Evolutionary conservation across 2,888 invertebrate genomes (phyloP), one percentile per base, ranked within the genome.

Genomic region (Sarcophaga variegata): DNA sequence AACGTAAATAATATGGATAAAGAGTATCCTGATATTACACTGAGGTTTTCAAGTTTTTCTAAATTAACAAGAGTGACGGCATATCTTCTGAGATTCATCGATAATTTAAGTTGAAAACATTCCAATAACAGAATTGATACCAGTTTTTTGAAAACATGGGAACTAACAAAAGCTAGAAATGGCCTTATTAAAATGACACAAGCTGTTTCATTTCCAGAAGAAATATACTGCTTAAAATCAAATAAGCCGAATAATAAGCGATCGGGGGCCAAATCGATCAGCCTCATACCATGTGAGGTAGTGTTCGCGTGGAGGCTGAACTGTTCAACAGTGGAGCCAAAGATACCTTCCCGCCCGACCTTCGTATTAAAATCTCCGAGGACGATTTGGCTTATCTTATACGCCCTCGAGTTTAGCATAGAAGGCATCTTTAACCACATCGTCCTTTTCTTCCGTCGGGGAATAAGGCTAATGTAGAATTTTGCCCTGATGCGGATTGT

Each of bases 151-250:
- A 60, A 75, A 81, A 75, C 66, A 20, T 47, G 59, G 22, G 67
- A 74, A 60, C 54, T 75, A 69, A 75, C 17, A 1, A 45, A 8
- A 64, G 20, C 63, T n/a, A 47, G 2, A 22, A 25, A 75, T 10
- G 22, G 54, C 3, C 63, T 81, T 8, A 76, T 76, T 20, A 70
- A 81, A 63, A 17, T 74, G 20, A 70, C 81, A 22, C 70, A 81
- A 76, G 63, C 75, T 11, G 54, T 75, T 2, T 45, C 60, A 37
- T 81, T 62, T 69, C 62, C n/a, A 60, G 62, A 81, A 2, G 62
- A 75, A 81, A 75, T 81, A 3, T 20, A 4, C 14, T 69, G 62
- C 4, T 11, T 81, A 22, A 69, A 66, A 47, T 67, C 22, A 4
- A 64, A 64, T 6, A 69, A 70, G 11, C 45, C 70, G 8, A n/a